phyloP scores from a whole-genome alignment of 2,113 vertebrate genomes.

The Chinchilla lanigera region DNA sequence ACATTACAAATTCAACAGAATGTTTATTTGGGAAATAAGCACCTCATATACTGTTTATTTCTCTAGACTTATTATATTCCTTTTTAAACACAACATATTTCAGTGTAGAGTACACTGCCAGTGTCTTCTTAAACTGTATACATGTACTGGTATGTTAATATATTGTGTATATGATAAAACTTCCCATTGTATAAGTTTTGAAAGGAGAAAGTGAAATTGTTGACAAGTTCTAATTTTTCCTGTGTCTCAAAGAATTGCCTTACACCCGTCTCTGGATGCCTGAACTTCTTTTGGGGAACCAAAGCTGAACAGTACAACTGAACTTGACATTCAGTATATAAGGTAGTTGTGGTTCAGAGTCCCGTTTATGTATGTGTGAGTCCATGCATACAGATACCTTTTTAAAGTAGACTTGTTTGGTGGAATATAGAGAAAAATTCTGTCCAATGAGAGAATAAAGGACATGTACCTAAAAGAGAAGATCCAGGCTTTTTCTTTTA shows the following conservation, averaged over 20 bases:
- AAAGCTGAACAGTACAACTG: background rate
- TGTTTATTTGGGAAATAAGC: slow-evolving; percentile 35
- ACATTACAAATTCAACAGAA: background rate
- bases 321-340: background rate
- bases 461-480: background rate
- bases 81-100: slow-evolving; percentile 23
- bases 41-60: background rate
- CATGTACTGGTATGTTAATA: background rate
- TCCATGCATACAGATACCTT: background rate
- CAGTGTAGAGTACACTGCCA: background rate
- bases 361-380: background rate
- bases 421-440: slow-evolving; percentile 15
- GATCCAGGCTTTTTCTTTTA: background rate
- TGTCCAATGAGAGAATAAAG: slow-evolving; percentile 13
- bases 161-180: background rate
- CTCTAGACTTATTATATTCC: background rate
- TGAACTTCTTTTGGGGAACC: slow-evolving; percentile 23
- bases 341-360: background rate
- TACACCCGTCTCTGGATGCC: background rate
- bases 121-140: background rate
- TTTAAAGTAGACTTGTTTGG: slow-evolving; percentile 7
- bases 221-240: background rate
- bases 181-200: background rate
- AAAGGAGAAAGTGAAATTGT: background rate
- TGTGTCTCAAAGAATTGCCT: background rate